A percentile compares a stretch with the other conserved stretches of the same genome.
These are phyloP conservation scores for Omphaloscelis lunosa DNA, from an alignment of 2,888 invertebrate genomes.

Conservation along the genomic window DNA sequence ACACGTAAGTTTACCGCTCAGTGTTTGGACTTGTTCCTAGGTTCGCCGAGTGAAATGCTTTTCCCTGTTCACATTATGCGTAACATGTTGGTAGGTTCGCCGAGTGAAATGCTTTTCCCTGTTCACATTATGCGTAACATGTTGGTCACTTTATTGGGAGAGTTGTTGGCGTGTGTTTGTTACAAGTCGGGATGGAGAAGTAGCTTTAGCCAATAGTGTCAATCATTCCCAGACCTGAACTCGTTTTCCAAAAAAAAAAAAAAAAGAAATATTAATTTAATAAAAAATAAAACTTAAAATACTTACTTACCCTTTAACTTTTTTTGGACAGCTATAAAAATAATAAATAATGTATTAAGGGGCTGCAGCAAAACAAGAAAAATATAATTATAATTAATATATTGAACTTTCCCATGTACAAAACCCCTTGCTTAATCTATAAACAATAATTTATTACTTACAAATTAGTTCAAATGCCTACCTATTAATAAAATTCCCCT, in stretches of 20 bases:
- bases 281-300: no score
- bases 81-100: not conserved
- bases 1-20: not conserved
- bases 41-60: not conserved
- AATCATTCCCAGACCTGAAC: not conserved
- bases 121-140: not conserved
- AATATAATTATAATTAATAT: conserved; percentile 62
- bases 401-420: conserved; percentile 59
- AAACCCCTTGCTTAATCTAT: conserved; percentile 51
- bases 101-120: not conserved
- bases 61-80: no score
- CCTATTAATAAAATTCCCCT: conserved; percentile 48
- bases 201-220: not conserved
- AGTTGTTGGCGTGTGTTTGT: not conserved
- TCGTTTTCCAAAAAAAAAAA: no score
- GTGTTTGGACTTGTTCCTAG: not conserved
- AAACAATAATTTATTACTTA: conserved; percentile 64
- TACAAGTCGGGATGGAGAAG: not conserved
- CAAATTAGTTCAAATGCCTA: conserved; percentile 62
- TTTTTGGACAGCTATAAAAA: not conserved
- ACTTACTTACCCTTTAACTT: not conserved
- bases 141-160: not conserved
- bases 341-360: not conserved
- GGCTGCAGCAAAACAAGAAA: conserved; percentile 52
- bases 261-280: no score